These are phyloP conservation scores for Camponotus vicinus DNA, from an alignment of 1,140 invertebrate species.

Conservation along the genomic window DNA sequence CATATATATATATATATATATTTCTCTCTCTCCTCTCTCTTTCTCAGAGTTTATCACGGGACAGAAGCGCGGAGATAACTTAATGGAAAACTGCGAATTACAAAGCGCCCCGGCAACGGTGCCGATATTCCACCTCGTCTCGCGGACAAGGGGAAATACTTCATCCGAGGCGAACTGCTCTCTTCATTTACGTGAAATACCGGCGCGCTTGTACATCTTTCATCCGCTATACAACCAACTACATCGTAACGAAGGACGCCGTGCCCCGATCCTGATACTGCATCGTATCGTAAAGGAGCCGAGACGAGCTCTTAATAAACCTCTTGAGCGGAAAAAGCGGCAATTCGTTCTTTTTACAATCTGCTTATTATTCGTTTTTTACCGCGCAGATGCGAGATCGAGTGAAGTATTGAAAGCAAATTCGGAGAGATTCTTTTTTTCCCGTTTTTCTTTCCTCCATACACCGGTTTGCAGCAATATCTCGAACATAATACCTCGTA, in stretches of 20 bases:
- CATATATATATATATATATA: too few relatives aligned
- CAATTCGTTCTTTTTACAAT: background rate
- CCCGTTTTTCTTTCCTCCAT: background rate
- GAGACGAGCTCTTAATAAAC: constrained; percentile 36
- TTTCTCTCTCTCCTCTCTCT: background rate
- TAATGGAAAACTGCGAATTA: constrained; percentile 66
- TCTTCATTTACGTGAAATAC: constrained; percentile 65
- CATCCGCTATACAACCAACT: constrained; percentile 31
- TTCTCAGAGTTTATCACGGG: constrained; percentile 35
- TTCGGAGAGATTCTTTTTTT: background rate
- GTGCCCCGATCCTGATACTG: background rate
- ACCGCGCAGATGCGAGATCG: background rate
- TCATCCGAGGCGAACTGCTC: constrained; percentile 39
- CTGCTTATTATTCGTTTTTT: constrained; percentile 37
- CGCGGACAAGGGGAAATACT: constrained; percentile 19
- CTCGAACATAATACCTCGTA: too few relatives aligned
- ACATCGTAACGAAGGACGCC: constrained; percentile 16
- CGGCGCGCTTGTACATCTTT: constrained; percentile 51
- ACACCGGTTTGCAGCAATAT: background rate
- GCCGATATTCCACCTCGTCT: constrained; percentile 45
- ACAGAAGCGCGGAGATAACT: constrained; percentile 46
- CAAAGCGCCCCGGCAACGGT: constrained; percentile 37
- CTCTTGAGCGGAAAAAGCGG: constrained; percentile 29
- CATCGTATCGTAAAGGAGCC: constrained; percentile 26
- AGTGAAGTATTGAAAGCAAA: background rate